Percentiles rank a stretch among this genome's conserved stretches.
Evolutionary conservation across 2,888 invertebrate genomes (phyloP).

Genomic region (Archaeoteleia sp.): DNA sequence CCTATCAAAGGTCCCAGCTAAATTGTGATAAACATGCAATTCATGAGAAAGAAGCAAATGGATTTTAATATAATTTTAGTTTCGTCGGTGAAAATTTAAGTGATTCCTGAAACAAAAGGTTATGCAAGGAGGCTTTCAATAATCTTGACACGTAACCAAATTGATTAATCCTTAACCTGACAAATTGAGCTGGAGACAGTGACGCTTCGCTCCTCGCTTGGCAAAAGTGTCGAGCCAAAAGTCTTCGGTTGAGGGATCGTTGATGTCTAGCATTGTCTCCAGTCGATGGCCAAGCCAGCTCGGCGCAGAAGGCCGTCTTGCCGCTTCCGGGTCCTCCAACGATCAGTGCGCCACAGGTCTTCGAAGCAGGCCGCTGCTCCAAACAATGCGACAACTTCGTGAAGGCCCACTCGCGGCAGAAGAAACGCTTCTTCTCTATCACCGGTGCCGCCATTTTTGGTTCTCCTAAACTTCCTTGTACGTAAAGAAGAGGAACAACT

Average conservation of each 20-base stretch:
- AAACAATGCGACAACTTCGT: constrained; percentile 94
- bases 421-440: constrained; percentile 84
- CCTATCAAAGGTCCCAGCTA: too few species aligned
- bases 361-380: constrained; percentile 89
- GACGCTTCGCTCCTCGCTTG: constrained; percentile 91
- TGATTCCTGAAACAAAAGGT: too few species aligned
- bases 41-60: too few species aligned
- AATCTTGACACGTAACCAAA: background rate
- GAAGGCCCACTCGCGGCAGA: constrained; percentile 96
- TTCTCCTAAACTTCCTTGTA: constrained; percentile 40
- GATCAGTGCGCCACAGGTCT: constrained; percentile 91
- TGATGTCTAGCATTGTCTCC: constrained; percentile 83
- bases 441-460: constrained; percentile 72
- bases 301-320: constrained; percentile 92
- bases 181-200: constrained; percentile 89
- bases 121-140: too few species aligned
- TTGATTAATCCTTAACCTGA: constrained; percentile 75
- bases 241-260: constrained; percentile 83
- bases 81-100: too few species aligned
- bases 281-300: constrained; percentile 83
- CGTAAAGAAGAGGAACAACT: constrained; percentile 30
- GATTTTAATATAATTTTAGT: too few species aligned
- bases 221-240: constrained; percentile 91
- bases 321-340: constrained; percentile 95
- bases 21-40: too few species aligned